Evolutionary conservation across 2,113 vertebrate species (phyloP).

Genomic region (Lepus timidus): DNA sequence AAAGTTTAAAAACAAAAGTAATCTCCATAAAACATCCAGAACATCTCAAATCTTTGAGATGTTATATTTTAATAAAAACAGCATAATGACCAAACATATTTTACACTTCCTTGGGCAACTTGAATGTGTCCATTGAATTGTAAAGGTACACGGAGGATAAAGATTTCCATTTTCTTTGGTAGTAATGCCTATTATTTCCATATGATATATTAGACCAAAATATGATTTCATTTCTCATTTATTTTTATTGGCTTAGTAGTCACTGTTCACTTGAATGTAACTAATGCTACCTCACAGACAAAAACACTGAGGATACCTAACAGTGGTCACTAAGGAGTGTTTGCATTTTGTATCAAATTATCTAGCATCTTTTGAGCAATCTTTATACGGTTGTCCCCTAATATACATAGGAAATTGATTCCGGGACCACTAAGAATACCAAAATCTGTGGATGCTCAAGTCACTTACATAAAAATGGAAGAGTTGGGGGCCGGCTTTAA

Average conservation of each 20-base stretch:
- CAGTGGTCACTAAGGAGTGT: neutral
- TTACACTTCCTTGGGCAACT: neutral
- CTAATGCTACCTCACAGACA: neutral
- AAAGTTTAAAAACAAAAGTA: neutral
- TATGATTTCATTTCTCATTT: neutral
- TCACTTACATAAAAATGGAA: no score
- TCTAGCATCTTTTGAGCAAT: neutral
- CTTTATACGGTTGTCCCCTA: no score
- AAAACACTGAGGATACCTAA: neutral
- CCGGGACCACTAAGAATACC: no score
- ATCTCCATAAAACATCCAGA: neutral
- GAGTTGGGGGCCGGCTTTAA: no score
- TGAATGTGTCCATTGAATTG: neutral
- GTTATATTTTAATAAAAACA: slow-evolving; percentile 31
- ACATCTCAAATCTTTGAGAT: slow-evolving; percentile 22
- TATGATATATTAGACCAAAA: neutral
- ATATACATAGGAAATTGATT: no score
- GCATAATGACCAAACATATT: neutral
- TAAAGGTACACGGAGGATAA: neutral
- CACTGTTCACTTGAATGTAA: neutral
- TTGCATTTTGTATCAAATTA: neutral
- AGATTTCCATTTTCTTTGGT: neutral
- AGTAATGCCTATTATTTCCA: neutral
- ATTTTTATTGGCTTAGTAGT: neutral
- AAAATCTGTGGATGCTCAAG: no score